Conservation (phyloP, 2,888 invertebrate species). For the Hydrotaea cyrtoneurina region DNA sequence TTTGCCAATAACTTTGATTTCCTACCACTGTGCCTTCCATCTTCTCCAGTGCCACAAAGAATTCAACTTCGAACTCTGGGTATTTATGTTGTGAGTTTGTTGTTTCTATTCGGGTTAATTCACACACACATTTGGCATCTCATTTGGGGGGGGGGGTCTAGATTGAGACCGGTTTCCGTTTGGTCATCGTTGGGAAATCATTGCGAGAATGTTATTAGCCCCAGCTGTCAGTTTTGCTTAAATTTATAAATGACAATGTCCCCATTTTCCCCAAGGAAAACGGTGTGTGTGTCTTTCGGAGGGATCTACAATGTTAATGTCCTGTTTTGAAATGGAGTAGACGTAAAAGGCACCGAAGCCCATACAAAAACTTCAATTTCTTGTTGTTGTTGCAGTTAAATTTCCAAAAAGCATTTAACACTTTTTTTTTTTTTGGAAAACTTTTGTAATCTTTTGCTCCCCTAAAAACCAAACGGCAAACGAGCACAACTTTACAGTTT, state of each 20-base stretch:
- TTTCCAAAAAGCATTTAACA: conserved; percentile 23
- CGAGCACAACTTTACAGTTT: background rate
- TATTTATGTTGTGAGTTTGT: too few relatives aligned
- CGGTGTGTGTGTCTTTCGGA: background rate
- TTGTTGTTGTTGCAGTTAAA: too few relatives aligned
- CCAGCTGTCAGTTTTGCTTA: background rate
- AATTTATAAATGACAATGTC: conserved; percentile 17
- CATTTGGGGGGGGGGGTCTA: background rate
- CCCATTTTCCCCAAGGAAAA: background rate
- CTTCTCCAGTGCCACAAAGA: too few relatives aligned
- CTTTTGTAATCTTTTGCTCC: conserved; percentile 18
- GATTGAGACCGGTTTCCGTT: background rate
- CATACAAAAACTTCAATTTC: background rate
- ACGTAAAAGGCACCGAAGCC: background rate
- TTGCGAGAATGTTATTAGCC: conserved; percentile 1
- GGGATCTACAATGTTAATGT: conserved; percentile 24
- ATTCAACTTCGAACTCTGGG: too few relatives aligned
- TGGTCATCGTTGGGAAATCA: background rate
- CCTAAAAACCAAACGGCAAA: background rate
- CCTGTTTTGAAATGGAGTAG: background rate
- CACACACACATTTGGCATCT: background rate
- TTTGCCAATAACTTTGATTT: too few relatives aligned
- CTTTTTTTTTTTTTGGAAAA: too few relatives aligned
- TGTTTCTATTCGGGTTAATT: too few relatives aligned
- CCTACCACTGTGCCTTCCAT: too few relatives aligned